phyloP scores from a whole-genome alignment of 2,888 invertebrate genomes.

The Tolmerus cingulatus region DNA sequence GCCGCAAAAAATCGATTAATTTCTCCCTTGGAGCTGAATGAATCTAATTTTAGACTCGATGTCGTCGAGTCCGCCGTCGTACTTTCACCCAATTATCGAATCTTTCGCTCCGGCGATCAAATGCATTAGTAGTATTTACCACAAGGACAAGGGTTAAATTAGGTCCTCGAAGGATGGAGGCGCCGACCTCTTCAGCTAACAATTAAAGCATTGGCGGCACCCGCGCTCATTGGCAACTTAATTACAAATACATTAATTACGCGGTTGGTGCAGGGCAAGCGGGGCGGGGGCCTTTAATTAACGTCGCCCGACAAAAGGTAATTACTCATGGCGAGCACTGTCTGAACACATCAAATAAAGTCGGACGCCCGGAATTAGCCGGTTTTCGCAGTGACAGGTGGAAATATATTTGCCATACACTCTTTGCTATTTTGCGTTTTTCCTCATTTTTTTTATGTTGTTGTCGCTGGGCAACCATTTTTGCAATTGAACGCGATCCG shows the following conservation, averaged over 20 bases:
- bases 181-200: neutral
- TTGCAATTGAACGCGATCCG: neutral
- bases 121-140: neutral
- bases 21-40: neutral
- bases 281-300: neutral
- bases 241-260: neutral
- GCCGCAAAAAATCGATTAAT: neutral
- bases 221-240: neutral
- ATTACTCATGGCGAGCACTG: neutral
- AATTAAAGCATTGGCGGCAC: neutral
- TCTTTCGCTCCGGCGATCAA: neutral
- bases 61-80: neutral
- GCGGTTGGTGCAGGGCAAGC: neutral
- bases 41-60: neutral
- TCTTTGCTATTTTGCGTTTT: neutral
- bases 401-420: neutral
- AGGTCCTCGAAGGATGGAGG: neutral
- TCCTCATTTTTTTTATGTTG: neutral
- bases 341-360: slow-evolving; percentile 7
- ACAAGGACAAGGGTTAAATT: neutral
- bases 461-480: neutral
- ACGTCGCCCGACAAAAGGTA: neutral
- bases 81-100: neutral
- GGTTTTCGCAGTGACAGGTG: neutral
- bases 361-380: slow-evolving; percentile 1